phyloP scores from a whole-genome alignment of 2,797 vertebrate genomes.

The Protosalanx chinensis region DNA sequence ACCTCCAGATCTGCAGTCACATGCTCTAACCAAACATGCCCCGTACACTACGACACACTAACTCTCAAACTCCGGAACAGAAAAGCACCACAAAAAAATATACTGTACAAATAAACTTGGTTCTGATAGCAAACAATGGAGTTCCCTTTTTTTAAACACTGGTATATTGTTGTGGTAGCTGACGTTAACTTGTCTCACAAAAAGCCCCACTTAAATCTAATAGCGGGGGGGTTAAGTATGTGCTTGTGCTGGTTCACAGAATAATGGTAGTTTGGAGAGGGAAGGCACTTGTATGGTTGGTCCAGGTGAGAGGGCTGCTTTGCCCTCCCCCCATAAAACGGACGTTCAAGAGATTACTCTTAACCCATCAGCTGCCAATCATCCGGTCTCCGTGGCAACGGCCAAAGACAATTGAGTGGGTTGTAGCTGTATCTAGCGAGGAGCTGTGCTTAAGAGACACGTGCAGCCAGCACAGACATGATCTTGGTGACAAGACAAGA shows the following conservation, averaged over 20 bases:
- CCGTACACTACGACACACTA: not conserved
- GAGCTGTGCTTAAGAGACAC: not conserved
- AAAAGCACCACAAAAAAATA: not conserved
- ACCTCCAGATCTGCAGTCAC: not conserved
- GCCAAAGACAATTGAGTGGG: not conserved
- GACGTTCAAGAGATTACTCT: not conserved
- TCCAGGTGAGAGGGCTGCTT: constrained; percentile 12
- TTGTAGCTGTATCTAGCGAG: not conserved
- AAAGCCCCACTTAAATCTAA: constrained; percentile 35
- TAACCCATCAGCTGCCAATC: not conserved
- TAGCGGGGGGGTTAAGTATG: constrained; percentile 32
- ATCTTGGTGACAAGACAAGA: not conserved
- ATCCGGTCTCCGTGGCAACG: constrained; percentile 6
- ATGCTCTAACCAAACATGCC: not conserved
- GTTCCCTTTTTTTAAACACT: constrained; percentile 29
- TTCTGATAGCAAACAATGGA: constrained; percentile 11
- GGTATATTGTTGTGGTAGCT: constrained; percentile 16
- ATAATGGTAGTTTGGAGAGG: constrained; percentile 23
- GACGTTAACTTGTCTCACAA: constrained; percentile 24
- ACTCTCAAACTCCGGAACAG: constrained; percentile 7
- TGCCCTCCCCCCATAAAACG: constrained; percentile 31
- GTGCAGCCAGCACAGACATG: not conserved
- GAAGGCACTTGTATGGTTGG: constrained; percentile 21
- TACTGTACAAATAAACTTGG: not conserved
- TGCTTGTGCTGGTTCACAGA: constrained; percentile 35